phyloP scores from a whole-genome alignment of 2,797 vertebrate species.

The Cetoscarus ocellatus region DNA sequence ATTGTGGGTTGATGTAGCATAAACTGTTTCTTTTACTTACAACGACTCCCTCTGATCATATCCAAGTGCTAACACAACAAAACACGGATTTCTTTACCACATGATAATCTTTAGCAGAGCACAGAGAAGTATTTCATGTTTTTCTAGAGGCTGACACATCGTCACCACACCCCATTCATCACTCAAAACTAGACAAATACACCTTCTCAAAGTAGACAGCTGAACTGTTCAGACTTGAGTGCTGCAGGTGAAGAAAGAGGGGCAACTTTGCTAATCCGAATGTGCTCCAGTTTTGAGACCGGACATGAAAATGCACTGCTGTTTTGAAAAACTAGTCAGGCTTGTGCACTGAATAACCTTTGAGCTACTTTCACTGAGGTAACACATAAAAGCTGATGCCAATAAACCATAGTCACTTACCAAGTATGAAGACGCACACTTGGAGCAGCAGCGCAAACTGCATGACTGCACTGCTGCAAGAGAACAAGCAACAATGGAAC shows the following conservation, averaged over 20 bases:
- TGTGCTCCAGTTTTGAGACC: constrained; percentile 10
- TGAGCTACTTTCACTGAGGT: neutral
- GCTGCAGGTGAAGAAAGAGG: constrained; percentile 22
- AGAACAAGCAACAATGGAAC: neutral
- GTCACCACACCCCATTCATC: constrained; percentile 54
- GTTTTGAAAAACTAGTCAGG: constrained; percentile 3
- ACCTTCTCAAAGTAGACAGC: constrained; percentile 16
- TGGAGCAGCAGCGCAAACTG: constrained; percentile 35
- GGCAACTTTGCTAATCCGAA: neutral
- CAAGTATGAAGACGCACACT: constrained; percentile 18
- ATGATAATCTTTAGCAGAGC: constrained; percentile 3
- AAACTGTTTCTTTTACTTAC: neutral
- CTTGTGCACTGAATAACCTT: constrained; percentile 4
- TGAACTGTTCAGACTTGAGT: constrained; percentile 49
- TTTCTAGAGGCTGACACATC: constrained; percentile 17
- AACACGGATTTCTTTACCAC: constrained; percentile 7
- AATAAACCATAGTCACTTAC: constrained; percentile 20
- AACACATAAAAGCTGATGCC: constrained; percentile 1
- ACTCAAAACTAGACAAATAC: constrained; percentile 61
- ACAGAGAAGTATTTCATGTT: constrained; percentile 48
- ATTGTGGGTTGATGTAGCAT: neutral
- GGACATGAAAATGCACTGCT: neutral
- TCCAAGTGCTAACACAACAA: neutral
- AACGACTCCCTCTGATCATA: neutral
- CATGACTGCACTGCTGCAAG: constrained; percentile 21